Percentiles rank a stretch among this genome's conserved stretches.
phyloP scores from a whole-genome alignment of 2,888 invertebrate genomes.

The Noctua janthe region DNA sequence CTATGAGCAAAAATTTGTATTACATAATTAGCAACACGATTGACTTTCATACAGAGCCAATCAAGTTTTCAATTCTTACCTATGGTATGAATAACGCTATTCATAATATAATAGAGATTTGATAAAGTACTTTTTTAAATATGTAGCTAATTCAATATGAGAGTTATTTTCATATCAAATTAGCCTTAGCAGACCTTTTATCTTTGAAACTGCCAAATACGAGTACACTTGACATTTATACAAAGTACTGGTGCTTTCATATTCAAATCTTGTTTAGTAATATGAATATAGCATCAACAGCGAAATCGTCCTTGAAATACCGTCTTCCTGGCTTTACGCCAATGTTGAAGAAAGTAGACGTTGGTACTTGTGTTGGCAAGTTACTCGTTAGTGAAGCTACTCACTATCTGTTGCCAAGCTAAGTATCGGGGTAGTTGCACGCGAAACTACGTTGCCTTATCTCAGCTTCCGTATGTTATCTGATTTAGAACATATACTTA shows the following conservation, averaged over 20 bases:
- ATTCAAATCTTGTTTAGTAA: slow-evolving; percentile 53
- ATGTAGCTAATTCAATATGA: neutral
- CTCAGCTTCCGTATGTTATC: slow-evolving; percentile 8
- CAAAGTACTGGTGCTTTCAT: slow-evolving; percentile 37
- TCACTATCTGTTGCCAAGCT: slow-evolving; percentile 8
- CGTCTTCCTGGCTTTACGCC: slow-evolving; percentile 47
- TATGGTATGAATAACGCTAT: too few species aligned
- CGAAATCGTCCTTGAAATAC: slow-evolving; percentile 38
- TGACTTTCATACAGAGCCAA: neutral
- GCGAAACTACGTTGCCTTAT: slow-evolving; percentile 19
- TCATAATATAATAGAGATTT: neutral
- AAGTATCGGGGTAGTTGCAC: slow-evolving; percentile 11
- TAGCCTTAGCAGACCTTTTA: neutral
- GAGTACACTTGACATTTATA: slow-evolving; percentile 8
- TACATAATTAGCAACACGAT: neutral
- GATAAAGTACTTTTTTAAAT: neutral
- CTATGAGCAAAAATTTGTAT: too few species aligned
- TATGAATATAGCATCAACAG: slow-evolving; percentile 31
- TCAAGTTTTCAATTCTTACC: too few species aligned
- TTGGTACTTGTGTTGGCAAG: slow-evolving; percentile 30
- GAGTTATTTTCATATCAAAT: too few species aligned
- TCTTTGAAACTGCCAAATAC: slow-evolving; percentile 18
- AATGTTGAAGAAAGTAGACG: slow-evolving; percentile 28
- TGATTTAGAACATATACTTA: neutral
- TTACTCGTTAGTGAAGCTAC: slow-evolving; percentile 23